These are phyloP conservation scores for Chloroclystis v-ata DNA, from an alignment of 2,888 invertebrate species.

Conservation along the genomic window DNA sequence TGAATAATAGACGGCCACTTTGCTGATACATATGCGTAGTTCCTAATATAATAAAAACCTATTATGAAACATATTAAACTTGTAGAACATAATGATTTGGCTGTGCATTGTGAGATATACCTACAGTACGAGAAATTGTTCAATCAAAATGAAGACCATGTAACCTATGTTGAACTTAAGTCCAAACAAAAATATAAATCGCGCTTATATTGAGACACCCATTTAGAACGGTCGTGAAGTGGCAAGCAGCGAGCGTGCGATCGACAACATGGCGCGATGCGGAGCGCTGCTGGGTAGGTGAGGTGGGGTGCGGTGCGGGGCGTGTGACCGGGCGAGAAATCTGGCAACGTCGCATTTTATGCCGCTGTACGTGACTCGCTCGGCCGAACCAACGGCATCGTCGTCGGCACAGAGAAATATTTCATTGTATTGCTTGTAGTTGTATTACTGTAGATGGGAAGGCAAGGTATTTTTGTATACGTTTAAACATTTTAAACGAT, in stretches of 20 bases:
- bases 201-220: not conserved
- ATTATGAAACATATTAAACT: too few relatives aligned
- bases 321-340: slow-evolving; percentile 39
- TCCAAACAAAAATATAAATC: not conserved
- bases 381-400: slow-evolving; percentile 24
- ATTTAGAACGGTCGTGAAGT: slow-evolving; percentile 23
- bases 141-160: not conserved
- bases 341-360: slow-evolving; percentile 49
- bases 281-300: slow-evolving; percentile 19
- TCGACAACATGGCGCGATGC: slow-evolving; percentile 33
- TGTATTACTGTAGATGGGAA: slow-evolving; percentile 7
- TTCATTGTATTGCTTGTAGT: slow-evolving; percentile 23
- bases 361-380: slow-evolving; percentile 33
- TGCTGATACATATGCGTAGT: too few relatives aligned
- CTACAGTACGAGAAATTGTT: not conserved
- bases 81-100: too few relatives aligned
- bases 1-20: too few relatives aligned
- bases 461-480: not conserved
- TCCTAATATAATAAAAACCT: too few relatives aligned
- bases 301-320: slow-evolving; percentile 21
- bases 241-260: slow-evolving; percentile 29
- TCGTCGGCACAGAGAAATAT: slow-evolving; percentile 20
- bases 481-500: not conserved
- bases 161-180: too few relatives aligned
- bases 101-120: too few relatives aligned